phyloP scores from a whole-genome alignment of 1,140 invertebrate genomes.

The Amphibalanus amphitrite region DNA sequence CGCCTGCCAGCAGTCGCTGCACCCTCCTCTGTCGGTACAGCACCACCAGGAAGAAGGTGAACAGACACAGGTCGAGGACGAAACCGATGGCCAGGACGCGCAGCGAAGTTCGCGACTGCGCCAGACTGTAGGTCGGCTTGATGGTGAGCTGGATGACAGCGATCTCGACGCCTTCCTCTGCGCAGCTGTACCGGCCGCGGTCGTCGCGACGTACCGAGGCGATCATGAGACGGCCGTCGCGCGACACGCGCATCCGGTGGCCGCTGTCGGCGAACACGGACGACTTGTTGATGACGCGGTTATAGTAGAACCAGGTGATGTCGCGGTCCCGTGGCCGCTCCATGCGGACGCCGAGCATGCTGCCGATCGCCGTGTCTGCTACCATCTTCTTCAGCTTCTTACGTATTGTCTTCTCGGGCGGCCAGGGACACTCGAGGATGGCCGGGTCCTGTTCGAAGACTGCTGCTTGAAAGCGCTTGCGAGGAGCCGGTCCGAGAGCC shows the following conservation, averaged over 20 bases:
- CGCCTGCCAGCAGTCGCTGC: constrained; percentile 2
- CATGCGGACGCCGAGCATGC: background rate
- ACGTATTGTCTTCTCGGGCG: background rate
- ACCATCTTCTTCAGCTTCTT: background rate
- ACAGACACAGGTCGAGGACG: background rate
- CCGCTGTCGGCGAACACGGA: background rate
- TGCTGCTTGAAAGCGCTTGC: background rate
- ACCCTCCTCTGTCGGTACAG: constrained; percentile 1
- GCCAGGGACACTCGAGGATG: background rate
- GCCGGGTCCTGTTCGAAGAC: background rate
- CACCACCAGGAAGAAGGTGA: background rate
- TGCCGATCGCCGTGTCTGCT: background rate
- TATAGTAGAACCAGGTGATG: background rate
- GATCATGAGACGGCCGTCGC: constrained; percentile 4
- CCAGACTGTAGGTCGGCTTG: constrained; percentile 1
- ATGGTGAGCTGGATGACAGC: background rate
- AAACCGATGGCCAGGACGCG: background rate
- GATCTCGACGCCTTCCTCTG: background rate
- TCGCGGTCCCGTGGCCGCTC: background rate
- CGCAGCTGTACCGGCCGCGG: constrained; percentile 4
- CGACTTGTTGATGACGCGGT: background rate
- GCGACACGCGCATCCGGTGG: background rate
- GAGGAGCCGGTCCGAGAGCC: background rate
- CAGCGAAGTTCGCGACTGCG: background rate
- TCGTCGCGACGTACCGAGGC: background rate